These are phyloP conservation scores for Caenorhabditis sinica DNA, from an alignment of 2,888 invertebrate genomes.

Conservation along the genomic window DNA sequence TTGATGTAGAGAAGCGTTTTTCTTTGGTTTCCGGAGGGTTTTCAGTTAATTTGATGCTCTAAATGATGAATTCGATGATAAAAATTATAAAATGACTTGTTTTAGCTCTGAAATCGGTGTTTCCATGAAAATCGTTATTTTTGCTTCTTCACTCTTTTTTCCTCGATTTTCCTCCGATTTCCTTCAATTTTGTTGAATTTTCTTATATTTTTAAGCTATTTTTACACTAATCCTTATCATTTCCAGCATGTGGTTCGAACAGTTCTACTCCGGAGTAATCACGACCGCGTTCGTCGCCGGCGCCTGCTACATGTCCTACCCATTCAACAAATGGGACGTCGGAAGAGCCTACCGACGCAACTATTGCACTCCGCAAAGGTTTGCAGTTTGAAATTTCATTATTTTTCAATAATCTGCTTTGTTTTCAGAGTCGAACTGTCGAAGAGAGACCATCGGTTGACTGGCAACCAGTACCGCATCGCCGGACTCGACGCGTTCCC, in stretches of 20 bases:
- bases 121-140: too few relatives aligned
- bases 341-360: conserved; percentile 77
- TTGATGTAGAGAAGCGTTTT: too few relatives aligned
- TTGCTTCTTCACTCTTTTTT: background rate
- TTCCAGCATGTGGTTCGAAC: conserved; percentile 80
- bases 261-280: conserved; percentile 80
- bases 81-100: too few relatives aligned
- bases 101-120: too few relatives aligned
- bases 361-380: conserved; percentile 74
- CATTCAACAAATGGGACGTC: conserved; percentile 79
- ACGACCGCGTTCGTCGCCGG: conserved; percentile 78
- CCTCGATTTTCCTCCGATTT: background rate
- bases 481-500: conserved; percentile 77
- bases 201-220: background rate
- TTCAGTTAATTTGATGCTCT: too few relatives aligned
- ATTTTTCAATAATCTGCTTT: background rate
- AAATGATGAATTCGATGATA: too few relatives aligned
- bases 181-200: background rate
- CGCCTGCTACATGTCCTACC: conserved; percentile 80
- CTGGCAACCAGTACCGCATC: conserved; percentile 79
- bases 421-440: conserved; percentile 75
- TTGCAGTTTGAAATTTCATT: background rate
- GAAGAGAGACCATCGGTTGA: conserved; percentile 79
- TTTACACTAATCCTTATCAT: background rate
- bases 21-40: too few relatives aligned